Evolutionary conservation across 1,140 invertebrate species (phyloP).

Genomic region (Ips nitidus): DNA sequence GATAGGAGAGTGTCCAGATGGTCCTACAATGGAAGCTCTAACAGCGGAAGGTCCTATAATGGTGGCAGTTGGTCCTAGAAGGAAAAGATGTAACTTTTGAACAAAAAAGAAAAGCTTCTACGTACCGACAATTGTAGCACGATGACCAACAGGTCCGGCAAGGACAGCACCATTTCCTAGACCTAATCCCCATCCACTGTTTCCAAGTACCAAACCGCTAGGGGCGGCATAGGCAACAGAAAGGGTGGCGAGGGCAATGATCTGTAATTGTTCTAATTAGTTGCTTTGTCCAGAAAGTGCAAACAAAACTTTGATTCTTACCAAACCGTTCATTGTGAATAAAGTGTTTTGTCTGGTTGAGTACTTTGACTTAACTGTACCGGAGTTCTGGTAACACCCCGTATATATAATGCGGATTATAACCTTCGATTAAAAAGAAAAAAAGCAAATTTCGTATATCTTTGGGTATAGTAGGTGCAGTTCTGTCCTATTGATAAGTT

Average conservation of each 20-base stretch:
- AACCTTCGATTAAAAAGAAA: background rate
- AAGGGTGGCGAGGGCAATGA: background rate
- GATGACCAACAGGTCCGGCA: background rate
- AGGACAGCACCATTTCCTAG: background rate
- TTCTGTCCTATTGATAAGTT: too few species aligned
- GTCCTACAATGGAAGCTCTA: constrained; percentile 8
- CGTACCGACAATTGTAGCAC: background rate
- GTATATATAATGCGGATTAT: constrained; percentile 7
- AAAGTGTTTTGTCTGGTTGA: background rate
- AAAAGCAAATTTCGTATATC: too few species aligned
- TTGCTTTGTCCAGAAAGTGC: too few species aligned
- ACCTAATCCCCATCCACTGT: background rate
- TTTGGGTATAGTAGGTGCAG: too few species aligned
- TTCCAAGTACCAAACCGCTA: background rate
- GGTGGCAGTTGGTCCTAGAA: constrained; percentile 18
- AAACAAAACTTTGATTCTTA: background rate
- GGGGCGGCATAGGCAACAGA: constrained; percentile 1
- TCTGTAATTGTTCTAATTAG: background rate
- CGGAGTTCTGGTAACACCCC: background rate
- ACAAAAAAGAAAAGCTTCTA: background rate
- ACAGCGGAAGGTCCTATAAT: background rate
- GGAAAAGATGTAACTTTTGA: background rate
- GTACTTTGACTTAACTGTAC: background rate
- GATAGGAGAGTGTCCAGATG: constrained; percentile 2
- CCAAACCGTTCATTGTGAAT: constrained; percentile 8